phyloP scores from a whole-genome alignment of 2,797 vertebrate species.

The Myotis findleyi region DNA sequence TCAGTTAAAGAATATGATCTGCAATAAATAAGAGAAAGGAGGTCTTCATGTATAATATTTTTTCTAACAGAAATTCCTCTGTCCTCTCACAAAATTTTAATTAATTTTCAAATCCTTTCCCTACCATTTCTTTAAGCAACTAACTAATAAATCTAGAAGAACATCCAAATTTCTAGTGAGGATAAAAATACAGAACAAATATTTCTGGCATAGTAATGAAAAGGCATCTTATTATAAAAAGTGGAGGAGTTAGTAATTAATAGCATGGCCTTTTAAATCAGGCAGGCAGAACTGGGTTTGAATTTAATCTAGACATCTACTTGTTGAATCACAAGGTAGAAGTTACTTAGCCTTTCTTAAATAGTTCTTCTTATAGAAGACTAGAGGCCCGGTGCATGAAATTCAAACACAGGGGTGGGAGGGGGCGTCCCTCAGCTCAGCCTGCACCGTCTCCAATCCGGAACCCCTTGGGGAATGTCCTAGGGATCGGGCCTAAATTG shows the following conservation, averaged over 20 bases:
- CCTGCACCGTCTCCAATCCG: too few relatives aligned
- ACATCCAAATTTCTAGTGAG: neutral
- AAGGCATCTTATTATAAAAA: neutral
- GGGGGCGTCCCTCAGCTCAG: too few relatives aligned
- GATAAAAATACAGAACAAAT: neutral
- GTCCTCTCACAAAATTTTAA: conserved; percentile 16
- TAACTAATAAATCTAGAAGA: conserved; percentile 1
- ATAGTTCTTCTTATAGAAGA: neutral
- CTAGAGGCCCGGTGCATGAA: too few relatives aligned
- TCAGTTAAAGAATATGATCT: neutral
- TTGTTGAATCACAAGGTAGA: neutral
- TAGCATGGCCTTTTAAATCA: conserved; percentile 2
- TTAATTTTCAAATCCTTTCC: neutral
- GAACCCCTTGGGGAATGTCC: too few relatives aligned
- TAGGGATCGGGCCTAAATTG: too few relatives aligned
- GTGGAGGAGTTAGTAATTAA: neutral
- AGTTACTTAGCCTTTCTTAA: neutral
- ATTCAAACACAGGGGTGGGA: too few relatives aligned
- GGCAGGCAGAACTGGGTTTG: neutral
- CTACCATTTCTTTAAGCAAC: neutral
- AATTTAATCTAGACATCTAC: neutral
- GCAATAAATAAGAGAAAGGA: neutral
- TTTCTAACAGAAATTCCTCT: neutral
- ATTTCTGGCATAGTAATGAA: neutral
- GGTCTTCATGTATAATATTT: neutral